Evolutionary conservation across 2,888 invertebrate genomes (phyloP).

Genomic region (Balanococcus diminutus): DNA sequence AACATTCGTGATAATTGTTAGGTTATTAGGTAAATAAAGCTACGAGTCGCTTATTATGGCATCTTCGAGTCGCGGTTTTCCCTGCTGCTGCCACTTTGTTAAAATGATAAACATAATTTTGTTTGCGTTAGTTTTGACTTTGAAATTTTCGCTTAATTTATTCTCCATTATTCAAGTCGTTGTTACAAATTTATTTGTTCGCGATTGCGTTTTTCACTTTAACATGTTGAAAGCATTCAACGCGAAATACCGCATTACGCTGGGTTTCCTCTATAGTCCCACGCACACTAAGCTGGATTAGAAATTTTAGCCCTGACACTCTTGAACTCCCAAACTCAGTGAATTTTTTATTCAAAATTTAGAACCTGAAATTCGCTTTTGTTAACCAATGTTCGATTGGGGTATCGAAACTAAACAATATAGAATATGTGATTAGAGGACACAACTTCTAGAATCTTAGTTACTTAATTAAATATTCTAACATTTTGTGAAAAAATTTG

Average conservation of each 20-base stretch:
- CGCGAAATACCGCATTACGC: not conserved
- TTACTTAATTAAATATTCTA: too few relatives aligned
- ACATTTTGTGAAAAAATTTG: too few relatives aligned
- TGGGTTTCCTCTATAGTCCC: not conserved
- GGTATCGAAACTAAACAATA: too few relatives aligned
- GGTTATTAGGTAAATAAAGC: slow-evolving; percentile 4
- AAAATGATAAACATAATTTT: not conserved
- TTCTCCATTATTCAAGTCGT: not conserved
- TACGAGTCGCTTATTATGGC: not conserved
- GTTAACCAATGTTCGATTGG: too few relatives aligned
- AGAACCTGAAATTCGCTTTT: too few relatives aligned
- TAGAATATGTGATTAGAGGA: too few relatives aligned
- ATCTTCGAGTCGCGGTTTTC: not conserved
- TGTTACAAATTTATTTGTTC: not conserved
- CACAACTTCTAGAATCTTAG: too few relatives aligned
- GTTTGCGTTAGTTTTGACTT: not conserved
- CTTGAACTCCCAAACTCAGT: too few relatives aligned
- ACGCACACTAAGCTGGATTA: too few relatives aligned
- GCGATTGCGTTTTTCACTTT: not conserved
- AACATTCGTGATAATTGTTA: slow-evolving; percentile 4
- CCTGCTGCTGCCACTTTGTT: not conserved
- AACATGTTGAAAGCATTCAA: not conserved
- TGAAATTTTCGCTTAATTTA: not conserved
- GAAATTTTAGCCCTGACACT: too few relatives aligned
- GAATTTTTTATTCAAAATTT: too few relatives aligned